Conservation (phyloP, 2,113 vertebrate species). For the Phocoena sinus region DNA sequence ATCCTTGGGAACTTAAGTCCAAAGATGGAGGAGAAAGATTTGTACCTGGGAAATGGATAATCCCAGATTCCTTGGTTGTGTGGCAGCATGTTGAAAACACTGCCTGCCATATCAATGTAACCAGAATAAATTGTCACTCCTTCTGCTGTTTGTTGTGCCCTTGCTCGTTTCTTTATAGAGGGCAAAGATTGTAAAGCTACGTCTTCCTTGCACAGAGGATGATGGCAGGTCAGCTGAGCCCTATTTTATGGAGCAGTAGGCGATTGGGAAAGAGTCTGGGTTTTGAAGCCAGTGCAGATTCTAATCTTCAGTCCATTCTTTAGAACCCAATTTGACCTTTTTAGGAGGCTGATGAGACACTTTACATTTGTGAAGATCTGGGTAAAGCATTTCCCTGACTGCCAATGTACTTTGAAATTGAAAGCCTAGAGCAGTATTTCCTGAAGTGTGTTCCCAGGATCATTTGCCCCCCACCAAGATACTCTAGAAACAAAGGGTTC, state of each 20-base stretch:
- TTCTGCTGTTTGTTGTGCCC: not conserved
- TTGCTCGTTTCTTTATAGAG: constrained; percentile 22
- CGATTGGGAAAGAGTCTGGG: not conserved
- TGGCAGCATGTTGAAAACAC: not conserved
- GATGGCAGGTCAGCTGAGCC: not conserved
- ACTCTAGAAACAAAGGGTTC: constrained; percentile 13
- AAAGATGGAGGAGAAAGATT: constrained; percentile 5
- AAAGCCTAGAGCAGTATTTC: constrained; percentile 26
- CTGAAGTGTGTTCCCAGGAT: constrained; percentile 2
- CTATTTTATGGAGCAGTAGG: not conserved
- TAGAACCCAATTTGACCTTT: constrained; percentile 40
- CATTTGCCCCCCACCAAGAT: not conserved
- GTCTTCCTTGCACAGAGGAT: not conserved
- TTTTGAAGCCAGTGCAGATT: constrained; percentile 44
- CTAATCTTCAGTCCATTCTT: constrained; percentile 41
- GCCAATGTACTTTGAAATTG: constrained; percentile 9
- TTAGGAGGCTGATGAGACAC: constrained; percentile 19
- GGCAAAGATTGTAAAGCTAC: not conserved
- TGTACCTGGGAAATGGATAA: not conserved
- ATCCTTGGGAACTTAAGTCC: not conserved
- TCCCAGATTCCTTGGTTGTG: not conserved
- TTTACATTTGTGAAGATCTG: constrained; percentile 46
- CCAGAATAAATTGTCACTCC: not conserved
- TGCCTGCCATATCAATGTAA: not conserved
- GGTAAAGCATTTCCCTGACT: constrained; percentile 48